Evolutionary conservation across 2,888 invertebrate genomes (phyloP).

Genomic region (Brenthis hecate): DNA sequence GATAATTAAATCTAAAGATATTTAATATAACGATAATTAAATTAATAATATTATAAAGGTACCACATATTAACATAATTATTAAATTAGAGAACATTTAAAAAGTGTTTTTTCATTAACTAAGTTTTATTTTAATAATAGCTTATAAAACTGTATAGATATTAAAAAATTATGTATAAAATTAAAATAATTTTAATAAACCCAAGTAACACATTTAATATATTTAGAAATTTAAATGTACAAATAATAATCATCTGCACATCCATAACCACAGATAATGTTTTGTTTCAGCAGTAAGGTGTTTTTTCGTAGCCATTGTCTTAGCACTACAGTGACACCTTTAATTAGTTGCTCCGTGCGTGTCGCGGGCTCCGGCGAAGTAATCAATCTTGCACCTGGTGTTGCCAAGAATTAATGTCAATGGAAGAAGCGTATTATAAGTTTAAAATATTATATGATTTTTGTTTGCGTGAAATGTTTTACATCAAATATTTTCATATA

Average conservation of each 20-base stretch:
- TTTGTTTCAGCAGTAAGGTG: conserved; percentile 34
- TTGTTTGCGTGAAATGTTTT: too few species aligned
- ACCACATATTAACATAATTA: too few species aligned
- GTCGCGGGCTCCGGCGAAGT: conserved; percentile 60
- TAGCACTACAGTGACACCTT: conserved; percentile 55
- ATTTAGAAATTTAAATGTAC: not conserved
- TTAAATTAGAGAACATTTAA: too few species aligned
- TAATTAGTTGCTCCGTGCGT: conserved; percentile 66
- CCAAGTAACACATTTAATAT: too few species aligned
- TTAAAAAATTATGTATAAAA: too few species aligned
- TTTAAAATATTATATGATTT: not conserved
- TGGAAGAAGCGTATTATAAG: conserved; percentile 38
- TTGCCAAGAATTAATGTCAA: conserved; percentile 42
- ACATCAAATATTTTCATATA: too few species aligned
- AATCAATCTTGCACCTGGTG: conserved; percentile 72
- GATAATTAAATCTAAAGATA: not conserved
- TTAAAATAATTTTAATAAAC: too few species aligned
- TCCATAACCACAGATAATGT: conserved; percentile 22
- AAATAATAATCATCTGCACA: not conserved
- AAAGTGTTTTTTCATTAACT: too few species aligned
- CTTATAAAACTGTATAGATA: too few species aligned
- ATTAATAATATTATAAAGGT: too few species aligned
- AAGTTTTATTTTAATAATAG: too few species aligned
- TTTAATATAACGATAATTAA: too few species aligned
- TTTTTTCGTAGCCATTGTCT: conserved; percentile 39